Conservation (phyloP, 2,888 invertebrate species). For the Saturnia japonica region DNA sequence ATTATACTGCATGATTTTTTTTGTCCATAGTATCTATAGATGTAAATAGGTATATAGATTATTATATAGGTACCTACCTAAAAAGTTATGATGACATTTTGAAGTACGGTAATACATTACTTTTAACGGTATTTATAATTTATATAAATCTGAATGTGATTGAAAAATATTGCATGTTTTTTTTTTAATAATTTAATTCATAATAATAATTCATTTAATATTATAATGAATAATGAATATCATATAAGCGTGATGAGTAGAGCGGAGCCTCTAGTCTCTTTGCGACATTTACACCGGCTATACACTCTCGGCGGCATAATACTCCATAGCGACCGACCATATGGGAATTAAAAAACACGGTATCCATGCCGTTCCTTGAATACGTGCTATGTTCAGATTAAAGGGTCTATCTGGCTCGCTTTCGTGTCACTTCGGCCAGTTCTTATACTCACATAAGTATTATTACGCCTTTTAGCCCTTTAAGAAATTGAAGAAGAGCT, state of each 20-base stretch:
- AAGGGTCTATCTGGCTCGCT: neutral
- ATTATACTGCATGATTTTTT: slow-evolving; percentile 3
- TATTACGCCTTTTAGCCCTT: no score
- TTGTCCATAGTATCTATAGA: neutral
- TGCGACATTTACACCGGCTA: slow-evolving; percentile 2
- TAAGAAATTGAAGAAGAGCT: no score
- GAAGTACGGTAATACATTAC: neutral
- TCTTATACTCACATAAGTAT: no score
- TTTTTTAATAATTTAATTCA: neutral
- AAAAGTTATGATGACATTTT: neutral
- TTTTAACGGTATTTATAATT: neutral
- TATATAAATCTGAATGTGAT: neutral
- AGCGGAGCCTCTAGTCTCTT: neutral
- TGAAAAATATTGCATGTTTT: slow-evolving; percentile 12
- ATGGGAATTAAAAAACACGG: neutral
- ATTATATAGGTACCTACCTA: neutral
- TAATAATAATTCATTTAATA: neutral
- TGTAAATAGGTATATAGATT: neutral
- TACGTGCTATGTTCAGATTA: neutral
- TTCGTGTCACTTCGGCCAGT: neutral
- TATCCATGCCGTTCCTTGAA: neutral
- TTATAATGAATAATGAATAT: neutral
- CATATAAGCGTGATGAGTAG: neutral
- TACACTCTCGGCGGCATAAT: neutral
- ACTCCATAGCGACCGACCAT: neutral